These are phyloP conservation scores for Anagyrus pseudococci DNA, from an alignment of 2,888 invertebrate genomes.

Conservation along the genomic window DNA sequence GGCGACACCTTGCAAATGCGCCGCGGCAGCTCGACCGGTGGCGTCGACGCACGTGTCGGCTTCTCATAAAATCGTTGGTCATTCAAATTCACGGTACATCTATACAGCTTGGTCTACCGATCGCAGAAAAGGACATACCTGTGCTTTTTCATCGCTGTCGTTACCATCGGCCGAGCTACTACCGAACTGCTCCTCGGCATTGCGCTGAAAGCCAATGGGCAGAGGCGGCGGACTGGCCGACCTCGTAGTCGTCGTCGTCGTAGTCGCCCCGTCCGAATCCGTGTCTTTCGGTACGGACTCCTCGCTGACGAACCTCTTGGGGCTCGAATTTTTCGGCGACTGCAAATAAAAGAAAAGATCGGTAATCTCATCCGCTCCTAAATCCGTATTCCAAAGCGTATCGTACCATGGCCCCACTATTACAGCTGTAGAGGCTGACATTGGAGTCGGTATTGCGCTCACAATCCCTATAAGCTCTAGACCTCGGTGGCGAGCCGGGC, in stretches of 20 bases:
- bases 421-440: slow-evolving; percentile 17
- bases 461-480: slow-evolving; percentile 2
- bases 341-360: slow-evolving; percentile 5
- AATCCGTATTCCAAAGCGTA: not conserved
- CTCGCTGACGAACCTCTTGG: slow-evolving; percentile 11
- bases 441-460: slow-evolving; percentile 16
- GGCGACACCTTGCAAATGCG: slow-evolving; percentile 48
- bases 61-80: not conserved
- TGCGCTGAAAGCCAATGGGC: slow-evolving; percentile 25
- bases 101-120: no score
- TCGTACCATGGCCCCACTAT: slow-evolving; percentile 11
- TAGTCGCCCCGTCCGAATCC: slow-evolving; percentile 25
- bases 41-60: slow-evolving; percentile 25
- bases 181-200: not conserved
- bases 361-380: not conserved
- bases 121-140: no score
- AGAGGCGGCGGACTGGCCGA: slow-evolving; percentile 17
- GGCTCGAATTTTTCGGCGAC: slow-evolving; percentile 23
- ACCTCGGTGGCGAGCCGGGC: not conserved
- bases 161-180: slow-evolving; percentile 16
- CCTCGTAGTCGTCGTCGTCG: no score
- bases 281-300: slow-evolving; percentile 1
- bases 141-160: slow-evolving; percentile 27
- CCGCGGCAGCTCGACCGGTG: slow-evolving; percentile 38
- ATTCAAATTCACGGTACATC: no score